Conservation (phyloP, 2,888 invertebrate species). For the Lordiphosa andalusiaca region DNA sequence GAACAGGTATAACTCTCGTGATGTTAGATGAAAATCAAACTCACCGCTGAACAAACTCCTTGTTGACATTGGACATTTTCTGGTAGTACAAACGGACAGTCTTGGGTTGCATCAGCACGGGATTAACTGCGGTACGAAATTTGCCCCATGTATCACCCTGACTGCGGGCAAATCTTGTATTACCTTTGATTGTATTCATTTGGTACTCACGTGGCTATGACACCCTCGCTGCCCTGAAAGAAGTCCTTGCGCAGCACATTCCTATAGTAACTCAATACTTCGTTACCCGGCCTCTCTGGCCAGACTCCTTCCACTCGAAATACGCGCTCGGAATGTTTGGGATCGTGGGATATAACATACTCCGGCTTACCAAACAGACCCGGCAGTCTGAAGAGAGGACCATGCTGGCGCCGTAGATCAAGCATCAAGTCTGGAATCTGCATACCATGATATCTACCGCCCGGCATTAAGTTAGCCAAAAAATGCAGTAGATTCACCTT, state of each 20-base stretch:
- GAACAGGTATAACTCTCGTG: too few relatives aligned
- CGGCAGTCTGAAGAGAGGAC: constrained; percentile 78
- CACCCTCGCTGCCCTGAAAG: constrained; percentile 57
- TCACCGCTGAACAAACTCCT: constrained; percentile 62
- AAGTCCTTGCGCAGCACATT: constrained; percentile 49
- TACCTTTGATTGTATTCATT: too few relatives aligned
- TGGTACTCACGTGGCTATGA: constrained; percentile 56
- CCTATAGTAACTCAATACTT: constrained; percentile 79
- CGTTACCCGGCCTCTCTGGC: constrained; percentile 79
- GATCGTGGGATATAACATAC: constrained; percentile 80
- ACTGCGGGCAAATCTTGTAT: constrained; percentile 14
- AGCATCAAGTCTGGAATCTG: constrained; percentile 43
- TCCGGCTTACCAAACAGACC: constrained; percentile 62
- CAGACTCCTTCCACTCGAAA: constrained; percentile 81
- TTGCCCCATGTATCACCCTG: constrained; percentile 83
- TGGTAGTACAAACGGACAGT: constrained; percentile 81
- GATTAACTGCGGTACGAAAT: constrained; percentile 84
- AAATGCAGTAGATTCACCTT: constrained; percentile 32
- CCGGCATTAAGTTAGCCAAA: constrained; percentile 48
- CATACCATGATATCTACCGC: constrained; percentile 58
- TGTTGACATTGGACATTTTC: constrained; percentile 81
- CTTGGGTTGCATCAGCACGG: constrained; percentile 84
- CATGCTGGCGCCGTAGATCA: constrained; percentile 62
- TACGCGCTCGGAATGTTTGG: constrained; percentile 81
- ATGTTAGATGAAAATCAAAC: neutral